Conservation (phyloP, 2,113 vertebrate species). For the human region GRCh38 chr14:51843001-51843500, state of each 20-base stretch:
- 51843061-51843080: slow-evolving; percentile 23
- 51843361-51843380: too few species aligned
- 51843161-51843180: slow-evolving; percentile 5
- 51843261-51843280: neutral
- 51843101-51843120: neutral
- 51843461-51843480: too few species aligned
- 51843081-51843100: slow-evolving; percentile 9
- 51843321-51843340: neutral
- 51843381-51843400: too few species aligned
- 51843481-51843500: too few species aligned
- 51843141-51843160: neutral
- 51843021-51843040: neutral
- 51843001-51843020: slow-evolving; percentile 21
- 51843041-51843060: neutral
- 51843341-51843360: neutral
- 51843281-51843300: neutral
- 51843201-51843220: neutral
- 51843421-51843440: too few species aligned
- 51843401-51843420: too few species aligned
- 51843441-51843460: too few species aligned
- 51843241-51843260: neutral
- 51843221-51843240: neutral
- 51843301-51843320: neutral
- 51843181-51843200: neutral
- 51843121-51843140: neutral